Base-by-base conservation (phyloP, 2,888 invertebrate genomes). In the Liodrosophila aerea region DNA sequence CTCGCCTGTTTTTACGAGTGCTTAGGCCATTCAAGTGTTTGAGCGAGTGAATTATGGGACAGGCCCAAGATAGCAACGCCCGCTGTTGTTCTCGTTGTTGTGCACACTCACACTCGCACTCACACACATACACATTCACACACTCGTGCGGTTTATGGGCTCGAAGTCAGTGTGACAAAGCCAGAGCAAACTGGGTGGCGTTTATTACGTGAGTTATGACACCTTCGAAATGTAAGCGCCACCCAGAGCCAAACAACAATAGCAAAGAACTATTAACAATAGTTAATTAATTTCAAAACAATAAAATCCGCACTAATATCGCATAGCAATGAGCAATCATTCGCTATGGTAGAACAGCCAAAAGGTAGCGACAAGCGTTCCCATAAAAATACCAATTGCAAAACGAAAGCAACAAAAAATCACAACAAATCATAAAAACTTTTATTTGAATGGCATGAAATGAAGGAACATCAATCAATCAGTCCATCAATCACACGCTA, bases 1-100 rank as follows among this genome's bases (percentile, higher is more conserved):
- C 73, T 64, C 68, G 57, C 59, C 47, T 47, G 61, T 57, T 81
- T 85, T 85, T 83, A 83, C 66, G 85, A 77, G 70, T 75, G 61
- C 65, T 39, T n/a, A 51, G 74, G 66, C 66, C 60, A 70, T 73
- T 81, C 71, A 67, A 75, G 71, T 78, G 73, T 66, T 74, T 74
- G 68, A 67, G 73, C 74, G 71, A 73, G 70, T 84, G 78, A 85
- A 73, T 82, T 84, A 85, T 81, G 78, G 70, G 76, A 71, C 76
- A 68, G 61, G 69, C 66, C 63, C 49, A 41, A 66, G 67, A 76
- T 70, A 76, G 46, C 56, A 49, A 51, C 61, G 37, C 49, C 57
- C 60, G 49, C 53, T 37, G 52, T 53, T 18, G 18, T 46, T 43
- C 60, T 39, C 50, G 18, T 22, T 65, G 37, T 44, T 39, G 15